Conservation (phyloP, 2,888 invertebrate species). For the Rhimphoctona megacephalus region DNA sequence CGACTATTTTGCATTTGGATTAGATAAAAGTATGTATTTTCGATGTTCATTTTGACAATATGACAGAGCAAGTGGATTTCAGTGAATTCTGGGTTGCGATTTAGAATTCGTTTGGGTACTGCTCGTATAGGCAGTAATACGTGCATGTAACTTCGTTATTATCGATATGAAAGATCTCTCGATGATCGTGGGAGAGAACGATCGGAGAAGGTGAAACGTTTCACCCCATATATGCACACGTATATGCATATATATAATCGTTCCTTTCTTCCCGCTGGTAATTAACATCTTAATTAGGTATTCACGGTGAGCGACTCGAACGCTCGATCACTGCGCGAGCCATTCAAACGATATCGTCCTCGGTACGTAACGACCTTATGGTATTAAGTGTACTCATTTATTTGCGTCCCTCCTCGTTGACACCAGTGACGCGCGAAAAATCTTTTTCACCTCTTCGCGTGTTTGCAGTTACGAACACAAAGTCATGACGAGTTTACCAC, state of each 20-base stretch:
- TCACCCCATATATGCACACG: slow-evolving; percentile 23
- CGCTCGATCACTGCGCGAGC: slow-evolving; percentile 41
- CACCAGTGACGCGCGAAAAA: slow-evolving; percentile 66
- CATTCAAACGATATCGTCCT: slow-evolving; percentile 48
- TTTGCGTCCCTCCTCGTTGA: slow-evolving; percentile 56
- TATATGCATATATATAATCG: slow-evolving; percentile 26
- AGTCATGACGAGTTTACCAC: not conserved
- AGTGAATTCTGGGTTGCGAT: slow-evolving; percentile 3
- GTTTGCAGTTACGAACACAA: slow-evolving; percentile 3
- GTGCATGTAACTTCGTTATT: slow-evolving; percentile 29
- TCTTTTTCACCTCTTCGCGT: slow-evolving; percentile 38
- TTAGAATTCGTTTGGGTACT: not conserved
- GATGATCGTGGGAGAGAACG: slow-evolving; percentile 63
- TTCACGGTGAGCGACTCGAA: slow-evolving; percentile 75
- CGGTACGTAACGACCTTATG: slow-evolving; percentile 52
- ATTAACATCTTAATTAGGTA: slow-evolving; percentile 83
- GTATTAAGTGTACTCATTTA: slow-evolving; percentile 41
- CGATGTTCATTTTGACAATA: too few relatives aligned
- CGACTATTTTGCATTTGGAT: too few relatives aligned
- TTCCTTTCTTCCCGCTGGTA: slow-evolving; percentile 73
- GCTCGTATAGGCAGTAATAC: not conserved
- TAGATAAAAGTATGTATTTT: too few relatives aligned
- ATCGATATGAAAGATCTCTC: slow-evolving; percentile 66
- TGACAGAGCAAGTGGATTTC: not conserved
- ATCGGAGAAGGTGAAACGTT: slow-evolving; percentile 55